Base-by-base conservation (phyloP, 2,888 invertebrate genomes). In the Tetranychus piercei region DNA sequence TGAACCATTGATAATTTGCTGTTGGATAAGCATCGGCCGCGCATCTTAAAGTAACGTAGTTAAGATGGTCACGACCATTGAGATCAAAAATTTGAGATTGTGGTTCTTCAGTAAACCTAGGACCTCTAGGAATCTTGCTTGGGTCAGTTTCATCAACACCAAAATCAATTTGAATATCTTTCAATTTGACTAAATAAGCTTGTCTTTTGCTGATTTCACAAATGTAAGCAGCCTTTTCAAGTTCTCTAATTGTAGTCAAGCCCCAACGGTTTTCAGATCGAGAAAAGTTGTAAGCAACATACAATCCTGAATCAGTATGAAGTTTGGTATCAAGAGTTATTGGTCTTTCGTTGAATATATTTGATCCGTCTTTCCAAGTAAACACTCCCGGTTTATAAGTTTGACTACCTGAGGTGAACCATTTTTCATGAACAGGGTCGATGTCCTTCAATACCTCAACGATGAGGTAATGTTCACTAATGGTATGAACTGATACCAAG, bases 1-100 rank as follows among this genome's bases (percentile, higher is more conserved):
- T 88, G 81, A 87, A 94, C 94, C 93, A 95, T 80, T 89, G 87
- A 81, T 95, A 95, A 0, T 87, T 87, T 0, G 95, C 94, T 34
- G 91, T 87, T 6, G 95, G 95, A 82, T 88, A 94, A 0, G 94
- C 94, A 20, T 79, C 79, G 8, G 83, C 83, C 20, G 81, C 79
- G 80, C 84, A 78, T 88, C 84, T 85, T 11, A 94, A 82, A 9
- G 89, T 86, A 0, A 92, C 88, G 83, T 90, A 89, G 81, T 91
- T 90, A 22, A 85, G 85, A 73, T 87, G 81, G 78, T 87, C 87
- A 78, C 87, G 86, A 71, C 75, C 87, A 11, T 88, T 87, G 9
- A 89, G 87, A 83, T 94, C 94, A 83, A 90, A 92, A 18, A 91
- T 90, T 22, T 88, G 89, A 81, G 90, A 88, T 18, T 85, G 85